Conservation (phyloP, 2,113 vertebrate species). For the Bostrychus sinensis region DNA sequence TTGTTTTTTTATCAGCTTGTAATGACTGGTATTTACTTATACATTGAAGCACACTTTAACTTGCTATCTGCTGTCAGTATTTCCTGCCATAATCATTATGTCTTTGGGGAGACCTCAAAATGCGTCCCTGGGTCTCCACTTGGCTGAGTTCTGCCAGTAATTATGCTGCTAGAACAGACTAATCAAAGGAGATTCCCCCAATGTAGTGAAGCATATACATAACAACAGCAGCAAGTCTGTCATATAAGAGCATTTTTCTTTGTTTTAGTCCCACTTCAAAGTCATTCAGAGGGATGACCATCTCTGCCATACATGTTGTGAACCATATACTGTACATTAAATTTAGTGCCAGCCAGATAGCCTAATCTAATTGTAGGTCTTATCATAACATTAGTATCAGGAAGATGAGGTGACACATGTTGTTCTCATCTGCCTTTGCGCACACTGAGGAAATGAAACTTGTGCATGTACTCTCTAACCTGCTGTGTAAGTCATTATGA, state of each 20-base stretch:
- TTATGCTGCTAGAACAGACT: slow-evolving; percentile 43
- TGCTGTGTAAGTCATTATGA: slow-evolving; percentile 27
- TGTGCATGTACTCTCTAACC: slow-evolving; percentile 19
- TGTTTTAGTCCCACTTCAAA: background rate
- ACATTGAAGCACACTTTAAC: slow-evolving; percentile 8
- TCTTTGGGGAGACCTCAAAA: slow-evolving; percentile 26
- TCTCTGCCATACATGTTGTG: background rate
- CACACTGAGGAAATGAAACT: slow-evolving; percentile 14
- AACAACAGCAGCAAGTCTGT: slow-evolving; percentile 29
- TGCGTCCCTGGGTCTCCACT: slow-evolving; percentile 60
- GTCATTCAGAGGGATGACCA: background rate
- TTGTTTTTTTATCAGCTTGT: no score
- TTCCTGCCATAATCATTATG: slow-evolving; percentile 26
- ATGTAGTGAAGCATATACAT: slow-evolving; percentile 15
- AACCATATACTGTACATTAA: slow-evolving; percentile 3
- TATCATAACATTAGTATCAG: slow-evolving; percentile 14
- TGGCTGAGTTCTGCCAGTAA: slow-evolving; percentile 52
- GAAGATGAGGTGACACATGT: slow-evolving; percentile 5
- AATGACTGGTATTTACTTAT: no score
- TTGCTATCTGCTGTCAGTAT: slow-evolving; percentile 4
- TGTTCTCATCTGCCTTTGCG: background rate
- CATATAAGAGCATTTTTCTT: background rate
- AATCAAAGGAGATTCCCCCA: slow-evolving; percentile 54
- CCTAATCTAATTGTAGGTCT: background rate
- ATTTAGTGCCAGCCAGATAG: slow-evolving; percentile 17